Base-by-base conservation (phyloP, 1,140 invertebrate species). In the Sinonovacula constricta region DNA sequence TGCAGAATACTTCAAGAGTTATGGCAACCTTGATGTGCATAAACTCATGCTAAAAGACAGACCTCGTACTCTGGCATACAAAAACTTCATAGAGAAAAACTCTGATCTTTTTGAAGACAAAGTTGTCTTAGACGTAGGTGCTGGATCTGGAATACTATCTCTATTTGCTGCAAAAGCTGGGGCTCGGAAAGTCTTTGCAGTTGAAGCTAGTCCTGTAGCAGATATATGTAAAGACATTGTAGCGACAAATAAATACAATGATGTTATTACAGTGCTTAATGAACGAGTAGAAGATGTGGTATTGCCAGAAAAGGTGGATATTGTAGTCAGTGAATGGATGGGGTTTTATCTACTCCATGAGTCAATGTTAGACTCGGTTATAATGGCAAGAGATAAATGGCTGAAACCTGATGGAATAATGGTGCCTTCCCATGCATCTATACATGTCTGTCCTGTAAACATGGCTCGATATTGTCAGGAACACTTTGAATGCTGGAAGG, bases 101-200 rank as follows among this genome's bases (percentile, higher is more conserved):
- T 5, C 53, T 10, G 22, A 85, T 33, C 56, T 86, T 10, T 77
- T 90, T 24, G 81, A 81, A 51, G 84, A 80, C 31, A 90, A 90
- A 71, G 71, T 86, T n/a, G 85, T 90, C 2, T 69, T 90, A 22
- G 88, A 89, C 77, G 85, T 89, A 10, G 88, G 88, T 10, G 86
- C 87, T 28, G 88, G 88, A 22, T 90, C 88, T 56, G 89, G 90
- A 31, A 90, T 92, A 59, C 78, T 91, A 26, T 88, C 86, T 3
- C 72, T 91, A 33, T 91, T 91, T 86, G 89, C 89, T 70, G 90
- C 88, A 7, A 83, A 97, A 96, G 96, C 91, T 96, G 30, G 92
- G 15, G 90, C 90, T 4, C 84, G 79, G 24, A 80, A 84, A 94
- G 88, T 89, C 0, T 88, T 82, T 62, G 88, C 88, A 22, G 83